These are phyloP conservation scores for Cepaea hortensis DNA, from an alignment of 2,888 invertebrate genomes.

Conservation along the genomic window DNA sequence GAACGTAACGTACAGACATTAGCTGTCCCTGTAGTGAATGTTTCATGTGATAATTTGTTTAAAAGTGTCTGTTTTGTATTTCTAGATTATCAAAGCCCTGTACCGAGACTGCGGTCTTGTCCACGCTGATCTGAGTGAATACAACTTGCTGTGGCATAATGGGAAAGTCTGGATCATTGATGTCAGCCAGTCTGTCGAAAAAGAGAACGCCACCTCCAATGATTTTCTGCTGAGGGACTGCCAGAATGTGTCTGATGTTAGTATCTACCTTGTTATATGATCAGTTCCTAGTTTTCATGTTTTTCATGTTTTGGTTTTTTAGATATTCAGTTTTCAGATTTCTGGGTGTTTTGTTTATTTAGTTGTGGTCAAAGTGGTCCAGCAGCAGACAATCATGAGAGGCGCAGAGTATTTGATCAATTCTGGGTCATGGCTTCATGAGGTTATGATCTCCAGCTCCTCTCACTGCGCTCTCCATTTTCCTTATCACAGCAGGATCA, in stretches of 20 bases:
- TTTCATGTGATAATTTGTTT: no score
- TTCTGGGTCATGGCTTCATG: no score
- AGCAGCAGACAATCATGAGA: no score
- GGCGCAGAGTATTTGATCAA: no score
- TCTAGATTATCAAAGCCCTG: conserved; percentile 78
- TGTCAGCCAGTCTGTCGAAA: conserved; percentile 81
- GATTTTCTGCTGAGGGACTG: conserved; percentile 80
- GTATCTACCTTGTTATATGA: conserved; percentile 10
- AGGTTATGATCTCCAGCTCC: no score
- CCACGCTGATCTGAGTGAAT: conserved; percentile 82
- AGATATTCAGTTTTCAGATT: background rate
- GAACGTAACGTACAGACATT: no score
- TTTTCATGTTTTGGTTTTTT: background rate
- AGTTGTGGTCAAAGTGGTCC: no score
- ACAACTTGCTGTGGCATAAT: conserved; percentile 80
- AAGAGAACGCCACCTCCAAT: conserved; percentile 79
- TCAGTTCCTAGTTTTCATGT: background rate
- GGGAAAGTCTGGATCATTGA: conserved; percentile 80
- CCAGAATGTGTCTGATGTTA: conserved; percentile 75
- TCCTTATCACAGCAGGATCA: no score
- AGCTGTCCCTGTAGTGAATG: no score
- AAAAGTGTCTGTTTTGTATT: background rate
- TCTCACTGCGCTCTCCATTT: no score
- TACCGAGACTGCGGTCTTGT: conserved; percentile 79
- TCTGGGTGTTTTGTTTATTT: no score